Evolutionary conservation across 2,113 vertebrate genomes (phyloP).

Genomic region (Chlorodrepanis virens): DNA sequence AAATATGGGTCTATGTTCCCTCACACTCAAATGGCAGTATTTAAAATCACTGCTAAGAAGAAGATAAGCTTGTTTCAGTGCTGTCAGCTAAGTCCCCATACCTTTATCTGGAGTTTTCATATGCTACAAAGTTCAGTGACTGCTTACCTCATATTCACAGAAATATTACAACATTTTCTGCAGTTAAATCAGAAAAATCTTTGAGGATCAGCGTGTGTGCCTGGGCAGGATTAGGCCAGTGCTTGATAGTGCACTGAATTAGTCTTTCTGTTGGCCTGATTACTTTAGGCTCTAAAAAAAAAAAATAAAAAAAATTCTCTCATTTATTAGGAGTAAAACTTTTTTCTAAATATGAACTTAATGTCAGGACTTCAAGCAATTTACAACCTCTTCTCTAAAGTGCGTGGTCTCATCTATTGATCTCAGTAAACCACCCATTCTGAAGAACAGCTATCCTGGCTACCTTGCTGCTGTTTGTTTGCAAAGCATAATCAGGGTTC

Average conservation of each 20-base stretch:
- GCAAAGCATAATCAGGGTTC: neutral
- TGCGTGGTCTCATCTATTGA: neutral
- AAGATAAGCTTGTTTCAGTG: conserved; percentile 38
- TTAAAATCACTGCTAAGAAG: conserved; percentile 27
- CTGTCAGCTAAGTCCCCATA: conserved; percentile 10
- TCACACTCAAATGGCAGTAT: neutral
- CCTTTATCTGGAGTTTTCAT: conserved; percentile 38
- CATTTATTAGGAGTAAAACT: neutral
- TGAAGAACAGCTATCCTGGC: neutral
- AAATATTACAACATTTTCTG: conserved; percentile 7
- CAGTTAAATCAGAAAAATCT: neutral
- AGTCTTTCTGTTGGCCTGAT: neutral
- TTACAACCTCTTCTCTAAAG: neutral
- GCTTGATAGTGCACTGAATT: neutral
- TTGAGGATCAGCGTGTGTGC: neutral
- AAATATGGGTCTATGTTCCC: neutral
- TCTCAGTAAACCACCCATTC: neutral
- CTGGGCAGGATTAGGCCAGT: neutral
- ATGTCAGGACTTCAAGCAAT: neutral
- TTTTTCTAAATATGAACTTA: neutral
- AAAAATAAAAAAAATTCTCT: neutral
- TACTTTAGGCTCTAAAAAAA: neutral
- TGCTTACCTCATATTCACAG: neutral
- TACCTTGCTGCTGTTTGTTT: neutral
- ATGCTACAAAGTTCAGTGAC: neutral